These are phyloP conservation scores for Dryococelus australis DNA, from an alignment of 2,888 invertebrate genomes.

Conservation along the genomic window DNA sequence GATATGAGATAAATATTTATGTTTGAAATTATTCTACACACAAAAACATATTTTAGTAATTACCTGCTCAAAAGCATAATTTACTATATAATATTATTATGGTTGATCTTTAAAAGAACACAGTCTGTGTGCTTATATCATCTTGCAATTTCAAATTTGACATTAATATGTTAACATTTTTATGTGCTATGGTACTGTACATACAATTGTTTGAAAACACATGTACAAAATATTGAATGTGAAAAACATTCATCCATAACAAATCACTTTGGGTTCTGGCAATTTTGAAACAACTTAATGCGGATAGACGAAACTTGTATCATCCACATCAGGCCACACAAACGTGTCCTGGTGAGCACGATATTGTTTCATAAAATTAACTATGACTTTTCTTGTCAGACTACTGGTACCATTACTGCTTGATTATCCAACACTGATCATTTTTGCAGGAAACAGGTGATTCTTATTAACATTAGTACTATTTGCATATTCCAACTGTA, in stretches of 20 bases:
- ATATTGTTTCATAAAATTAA: slow-evolving; percentile 22
- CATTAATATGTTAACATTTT: background rate
- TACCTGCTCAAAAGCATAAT: background rate
- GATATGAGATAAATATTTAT: background rate
- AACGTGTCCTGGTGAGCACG: background rate
- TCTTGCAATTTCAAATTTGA: background rate
- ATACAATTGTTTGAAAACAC: background rate
- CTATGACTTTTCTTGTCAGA: background rate
- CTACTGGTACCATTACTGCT: background rate
- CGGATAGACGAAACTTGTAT: slow-evolving; percentile 12
- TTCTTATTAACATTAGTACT: background rate
- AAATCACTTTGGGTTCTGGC: background rate
- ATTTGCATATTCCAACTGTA: background rate
- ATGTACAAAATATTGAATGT: slow-evolving; percentile 5
- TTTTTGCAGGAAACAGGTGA: background rate
- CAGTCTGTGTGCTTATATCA: background rate
- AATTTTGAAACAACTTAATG: background rate
- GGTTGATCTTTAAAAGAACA: background rate
- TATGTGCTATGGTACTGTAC: background rate
- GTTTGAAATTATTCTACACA: background rate
- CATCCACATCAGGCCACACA: slow-evolving; percentile 23
- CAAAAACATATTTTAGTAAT: background rate
- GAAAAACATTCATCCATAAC: background rate
- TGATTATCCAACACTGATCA: background rate
- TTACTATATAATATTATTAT: background rate